Evolutionary conservation across 2,888 invertebrate genomes (phyloP).

Genomic region (Amiota minor): DNA sequence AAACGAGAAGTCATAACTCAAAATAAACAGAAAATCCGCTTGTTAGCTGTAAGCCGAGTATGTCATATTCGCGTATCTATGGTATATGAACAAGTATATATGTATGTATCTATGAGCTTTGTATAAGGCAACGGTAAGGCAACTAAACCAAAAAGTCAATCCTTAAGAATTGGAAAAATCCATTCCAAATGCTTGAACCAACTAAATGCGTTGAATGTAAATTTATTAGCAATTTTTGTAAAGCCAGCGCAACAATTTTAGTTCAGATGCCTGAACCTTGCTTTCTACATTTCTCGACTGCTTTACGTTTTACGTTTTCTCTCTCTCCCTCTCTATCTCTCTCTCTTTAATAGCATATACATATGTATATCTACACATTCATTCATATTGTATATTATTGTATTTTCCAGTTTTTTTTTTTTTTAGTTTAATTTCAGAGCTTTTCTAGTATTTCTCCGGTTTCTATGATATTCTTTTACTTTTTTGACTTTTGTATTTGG

Average conservation of each 20-base stretch:
- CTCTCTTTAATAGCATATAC: background rate
- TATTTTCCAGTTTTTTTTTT: background rate
- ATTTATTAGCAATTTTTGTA: slow-evolving; percentile 24
- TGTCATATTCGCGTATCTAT: slow-evolving; percentile 14
- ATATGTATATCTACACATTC: too few relatives aligned
- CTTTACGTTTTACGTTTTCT: background rate
- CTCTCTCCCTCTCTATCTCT: too few relatives aligned
- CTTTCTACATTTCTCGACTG: background rate
- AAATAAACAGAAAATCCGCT: slow-evolving; percentile 11
- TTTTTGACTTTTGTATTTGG: slow-evolving; percentile 21
- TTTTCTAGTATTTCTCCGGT: slow-evolving; percentile 21
- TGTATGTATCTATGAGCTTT: background rate
- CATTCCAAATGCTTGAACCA: slow-evolving; percentile 4
- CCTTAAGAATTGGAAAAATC: slow-evolving; percentile 7
- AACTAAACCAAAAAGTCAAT: slow-evolving; percentile 1
- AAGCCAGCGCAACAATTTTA: slow-evolving; percentile 18
- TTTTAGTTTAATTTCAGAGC: background rate
- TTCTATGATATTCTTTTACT: slow-evolving; percentile 28
- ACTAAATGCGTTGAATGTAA: slow-evolving; percentile 16
- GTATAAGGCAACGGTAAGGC: background rate
- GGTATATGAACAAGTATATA: background rate
- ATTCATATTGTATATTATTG: too few relatives aligned
- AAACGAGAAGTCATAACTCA: slow-evolving; percentile 3
- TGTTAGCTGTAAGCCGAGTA: slow-evolving; percentile 17
- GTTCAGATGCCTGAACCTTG: background rate